These are phyloP conservation scores for Pseudorectes ferrugineus DNA, from an alignment of 2,113 vertebrate species.

Conservation along the genomic window DNA sequence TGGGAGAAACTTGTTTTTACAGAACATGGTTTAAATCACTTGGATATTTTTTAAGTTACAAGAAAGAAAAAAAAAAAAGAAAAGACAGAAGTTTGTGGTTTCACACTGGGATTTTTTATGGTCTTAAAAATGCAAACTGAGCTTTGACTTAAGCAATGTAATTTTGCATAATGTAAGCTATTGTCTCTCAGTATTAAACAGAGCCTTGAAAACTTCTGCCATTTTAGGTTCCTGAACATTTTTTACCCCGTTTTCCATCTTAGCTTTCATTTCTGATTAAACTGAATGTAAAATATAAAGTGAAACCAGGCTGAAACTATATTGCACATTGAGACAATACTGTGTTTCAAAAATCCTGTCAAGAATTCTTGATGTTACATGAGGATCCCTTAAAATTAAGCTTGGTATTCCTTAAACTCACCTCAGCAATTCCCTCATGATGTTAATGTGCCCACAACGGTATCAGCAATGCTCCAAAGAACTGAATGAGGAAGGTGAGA, in stretches of 20 bases:
- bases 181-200: slow-evolving; percentile 27
- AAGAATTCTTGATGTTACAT: background rate
- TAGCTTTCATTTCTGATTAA: slow-evolving; percentile 6
- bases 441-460: fast-evolving
- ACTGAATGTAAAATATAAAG: background rate
- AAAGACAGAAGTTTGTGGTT: slow-evolving; percentile 67
- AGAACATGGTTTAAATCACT: slow-evolving; percentile 70
- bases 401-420: background rate
- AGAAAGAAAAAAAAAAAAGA: slow-evolving; percentile 43
- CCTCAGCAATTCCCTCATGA: background rate
- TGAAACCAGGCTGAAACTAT: background rate
- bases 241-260: background rate
- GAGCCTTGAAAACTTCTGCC: slow-evolving; percentile 5
- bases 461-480: background rate
- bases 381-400: background rate
- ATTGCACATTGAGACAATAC: background rate
- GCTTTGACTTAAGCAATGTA: slow-evolving; percentile 55
- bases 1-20: slow-evolving; percentile 57
- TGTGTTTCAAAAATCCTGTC: background rate
- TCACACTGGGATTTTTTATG: slow-evolving; percentile 72
- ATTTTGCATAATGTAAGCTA: slow-evolving; percentile 38
- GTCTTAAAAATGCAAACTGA: slow-evolving; percentile 66
- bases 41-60: slow-evolving; percentile 50
- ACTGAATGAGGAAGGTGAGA: background rate
- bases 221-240: background rate